phyloP scores from a whole-genome alignment of 2,797 vertebrate species.

The Eulemur rubriventer region DNA sequence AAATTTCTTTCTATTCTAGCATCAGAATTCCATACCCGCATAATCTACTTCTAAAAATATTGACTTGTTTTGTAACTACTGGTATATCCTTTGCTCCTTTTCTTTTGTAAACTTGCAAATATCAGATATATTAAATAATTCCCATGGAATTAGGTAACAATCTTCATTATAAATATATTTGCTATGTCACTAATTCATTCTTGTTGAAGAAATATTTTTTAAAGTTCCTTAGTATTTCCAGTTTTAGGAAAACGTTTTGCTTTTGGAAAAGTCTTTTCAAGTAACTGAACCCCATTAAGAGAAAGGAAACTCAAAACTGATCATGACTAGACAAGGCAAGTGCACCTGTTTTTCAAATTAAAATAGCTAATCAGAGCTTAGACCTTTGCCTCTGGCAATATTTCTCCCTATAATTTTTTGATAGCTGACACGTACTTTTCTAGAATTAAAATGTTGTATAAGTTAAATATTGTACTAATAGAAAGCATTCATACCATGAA shows the following conservation, averaged over 20 bases:
- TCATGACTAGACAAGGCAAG: slow-evolving; percentile 38
- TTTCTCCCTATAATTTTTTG: background rate
- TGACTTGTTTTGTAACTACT: background rate
- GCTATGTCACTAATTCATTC: slow-evolving; percentile 2
- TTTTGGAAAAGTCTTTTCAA: slow-evolving; percentile 41
- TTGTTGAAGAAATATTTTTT: background rate
- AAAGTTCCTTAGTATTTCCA: slow-evolving; percentile 19
- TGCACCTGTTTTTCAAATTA: background rate
- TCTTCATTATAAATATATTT: slow-evolving; percentile 1
- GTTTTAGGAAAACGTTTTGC: slow-evolving; percentile 36
- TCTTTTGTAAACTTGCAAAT: slow-evolving; percentile 2
- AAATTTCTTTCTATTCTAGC: background rate
- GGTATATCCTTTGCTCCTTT: background rate
- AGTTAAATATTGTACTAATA: slow-evolving; percentile 1
- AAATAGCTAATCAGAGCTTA: slow-evolving; percentile 17
- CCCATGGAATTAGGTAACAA: slow-evolving; percentile 2
- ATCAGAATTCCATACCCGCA: background rate
- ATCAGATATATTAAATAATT: slow-evolving; percentile 12
- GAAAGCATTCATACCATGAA: slow-evolving; percentile 21
- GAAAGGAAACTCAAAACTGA: slow-evolving; percentile 52
- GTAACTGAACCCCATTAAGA: background rate
- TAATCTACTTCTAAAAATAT: background rate
- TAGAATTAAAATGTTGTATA: background rate
- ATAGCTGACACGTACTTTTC: background rate
- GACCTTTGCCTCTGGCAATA: background rate